These are phyloP conservation scores for Euura lappo DNA, from an alignment of 1,140 invertebrate genomes.

Conservation along the genomic window DNA sequence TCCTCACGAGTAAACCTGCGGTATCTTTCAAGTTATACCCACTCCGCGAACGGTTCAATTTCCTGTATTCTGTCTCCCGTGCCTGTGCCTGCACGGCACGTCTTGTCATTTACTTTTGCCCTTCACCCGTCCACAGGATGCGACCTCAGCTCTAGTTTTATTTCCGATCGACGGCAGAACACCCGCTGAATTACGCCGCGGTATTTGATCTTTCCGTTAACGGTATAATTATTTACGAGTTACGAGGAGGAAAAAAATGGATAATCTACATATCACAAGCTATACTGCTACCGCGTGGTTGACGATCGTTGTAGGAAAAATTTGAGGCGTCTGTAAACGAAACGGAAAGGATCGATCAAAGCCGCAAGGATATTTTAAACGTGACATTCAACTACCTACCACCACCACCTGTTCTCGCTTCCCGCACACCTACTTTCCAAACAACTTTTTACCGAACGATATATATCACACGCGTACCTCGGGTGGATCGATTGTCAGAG, in stretches of 20 bases:
- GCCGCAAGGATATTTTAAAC: background rate
- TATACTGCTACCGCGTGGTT: no score
- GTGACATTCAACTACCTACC: background rate
- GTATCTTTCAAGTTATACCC: no score
- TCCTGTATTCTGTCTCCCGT: no score
- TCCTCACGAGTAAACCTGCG: no score
- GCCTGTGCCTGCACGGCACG: no score
- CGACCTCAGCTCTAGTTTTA: background rate
- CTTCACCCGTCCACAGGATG: background rate
- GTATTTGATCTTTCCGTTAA: background rate
- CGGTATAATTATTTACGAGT: background rate
- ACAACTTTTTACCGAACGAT: background rate
- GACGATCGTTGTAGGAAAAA: background rate
- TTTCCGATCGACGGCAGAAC: background rate
- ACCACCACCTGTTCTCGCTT: background rate
- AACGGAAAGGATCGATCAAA: background rate
- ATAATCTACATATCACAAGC: no score
- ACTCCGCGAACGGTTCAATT: no score
- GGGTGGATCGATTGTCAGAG: no score
- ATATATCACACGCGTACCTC: no score
- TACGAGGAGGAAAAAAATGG: background rate
- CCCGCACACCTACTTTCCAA: background rate
- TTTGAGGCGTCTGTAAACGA: background rate
- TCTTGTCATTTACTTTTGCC: no score
- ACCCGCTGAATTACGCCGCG: background rate